These are phyloP conservation scores for Cyaniris semiargus DNA, from an alignment of 2,888 invertebrate genomes.

Conservation along the genomic window DNA sequence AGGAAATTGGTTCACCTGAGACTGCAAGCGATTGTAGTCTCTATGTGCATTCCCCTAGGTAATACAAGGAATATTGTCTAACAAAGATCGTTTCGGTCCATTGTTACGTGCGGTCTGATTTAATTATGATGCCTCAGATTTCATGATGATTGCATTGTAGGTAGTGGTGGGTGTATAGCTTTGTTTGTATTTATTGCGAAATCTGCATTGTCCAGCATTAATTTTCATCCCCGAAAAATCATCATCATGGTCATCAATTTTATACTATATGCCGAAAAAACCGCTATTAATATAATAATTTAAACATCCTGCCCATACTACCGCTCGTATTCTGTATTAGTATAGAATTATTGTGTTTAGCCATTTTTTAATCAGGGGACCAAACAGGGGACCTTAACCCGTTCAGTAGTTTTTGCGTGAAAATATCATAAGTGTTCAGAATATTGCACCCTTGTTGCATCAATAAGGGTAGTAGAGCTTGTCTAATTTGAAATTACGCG, in stretches of 20 bases:
- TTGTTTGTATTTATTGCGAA: background rate
- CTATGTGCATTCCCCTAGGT: slow-evolving; percentile 31
- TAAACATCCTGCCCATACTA: too few species aligned
- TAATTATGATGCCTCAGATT: slow-evolving; percentile 31
- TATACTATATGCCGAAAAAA: background rate
- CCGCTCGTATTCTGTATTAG: too few species aligned
- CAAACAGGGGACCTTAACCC: too few species aligned
- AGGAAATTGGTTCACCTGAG: slow-evolving; percentile 43
- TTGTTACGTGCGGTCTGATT: slow-evolving; percentile 35
- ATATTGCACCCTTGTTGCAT: too few species aligned
- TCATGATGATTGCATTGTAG: slow-evolving; percentile 32
- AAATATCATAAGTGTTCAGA: too few species aligned
- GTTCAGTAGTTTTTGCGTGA: too few species aligned
- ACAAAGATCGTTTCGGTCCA: slow-evolving; percentile 36
- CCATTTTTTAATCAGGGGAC: too few species aligned
- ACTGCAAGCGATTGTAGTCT: slow-evolving; percentile 39
- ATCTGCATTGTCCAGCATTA: background rate
- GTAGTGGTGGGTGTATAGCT: background rate
- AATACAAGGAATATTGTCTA: slow-evolving; percentile 34
- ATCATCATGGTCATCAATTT: background rate
- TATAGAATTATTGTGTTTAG: too few species aligned
- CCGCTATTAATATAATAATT: too few species aligned
- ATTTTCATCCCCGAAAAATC: background rate
- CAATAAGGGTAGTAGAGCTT: too few species aligned
- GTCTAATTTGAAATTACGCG: too few species aligned